Conservation (phyloP, 2,113 vertebrate species). For the Agelaius tricolor region DNA sequence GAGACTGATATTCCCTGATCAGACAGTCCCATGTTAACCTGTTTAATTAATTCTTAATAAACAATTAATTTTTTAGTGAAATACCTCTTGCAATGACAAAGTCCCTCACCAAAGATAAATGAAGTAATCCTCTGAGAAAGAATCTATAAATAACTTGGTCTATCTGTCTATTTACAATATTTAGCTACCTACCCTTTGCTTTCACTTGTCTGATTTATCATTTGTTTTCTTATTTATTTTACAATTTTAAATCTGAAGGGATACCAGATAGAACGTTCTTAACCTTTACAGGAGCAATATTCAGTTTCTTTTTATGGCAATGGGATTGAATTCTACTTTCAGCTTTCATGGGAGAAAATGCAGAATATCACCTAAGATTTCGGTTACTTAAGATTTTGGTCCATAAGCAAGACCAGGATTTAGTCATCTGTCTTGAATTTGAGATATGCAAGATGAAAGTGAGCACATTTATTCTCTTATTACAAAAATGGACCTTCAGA, state of each 20-base stretch:
- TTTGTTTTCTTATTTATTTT: constrained; percentile 27
- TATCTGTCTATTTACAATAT: constrained; percentile 33
- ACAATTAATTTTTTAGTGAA: constrained; percentile 73
- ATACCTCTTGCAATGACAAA: constrained; percentile 61
- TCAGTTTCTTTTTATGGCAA: not conserved
- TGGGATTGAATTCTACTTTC: not conserved
- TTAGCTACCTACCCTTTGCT: constrained; percentile 23
- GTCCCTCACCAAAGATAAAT: constrained; percentile 64
- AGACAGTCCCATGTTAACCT: constrained; percentile 61
- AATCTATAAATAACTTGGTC: constrained; percentile 30
- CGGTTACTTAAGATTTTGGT: not conserved
- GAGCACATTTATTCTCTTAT: not conserved
- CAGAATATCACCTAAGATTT: not conserved
- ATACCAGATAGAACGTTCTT: constrained; percentile 20
- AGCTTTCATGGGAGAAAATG: not conserved
- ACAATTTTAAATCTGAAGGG: not conserved
- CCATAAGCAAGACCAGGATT: not conserved
- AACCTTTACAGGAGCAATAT: not conserved
- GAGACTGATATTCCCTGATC: constrained; percentile 64
- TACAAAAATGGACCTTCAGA: not conserved
- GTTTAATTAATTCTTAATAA: constrained; percentile 73
- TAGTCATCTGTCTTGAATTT: not conserved
- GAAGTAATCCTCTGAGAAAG: constrained; percentile 56
- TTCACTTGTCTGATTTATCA: constrained; percentile 13
- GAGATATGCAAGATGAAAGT: not conserved